Conservation (phyloP, 1,140 invertebrate species). For the Drosophila mojavensis region DNA sequence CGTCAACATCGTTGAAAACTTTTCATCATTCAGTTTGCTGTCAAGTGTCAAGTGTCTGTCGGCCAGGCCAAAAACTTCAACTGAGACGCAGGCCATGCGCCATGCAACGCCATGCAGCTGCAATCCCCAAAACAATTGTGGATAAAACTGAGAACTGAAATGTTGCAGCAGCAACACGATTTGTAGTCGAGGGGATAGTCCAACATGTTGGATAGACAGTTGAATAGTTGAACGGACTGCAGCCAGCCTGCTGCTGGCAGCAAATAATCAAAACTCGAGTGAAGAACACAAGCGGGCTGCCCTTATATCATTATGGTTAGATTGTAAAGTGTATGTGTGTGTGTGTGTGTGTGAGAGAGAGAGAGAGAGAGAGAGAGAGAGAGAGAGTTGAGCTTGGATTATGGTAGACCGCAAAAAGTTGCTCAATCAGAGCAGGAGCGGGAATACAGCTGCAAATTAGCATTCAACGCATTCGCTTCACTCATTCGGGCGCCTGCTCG, state of each 20-base stretch:
- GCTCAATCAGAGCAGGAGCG: conserved; percentile 20
- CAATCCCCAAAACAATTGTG: conserved; percentile 13
- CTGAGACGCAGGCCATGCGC: background rate
- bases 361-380: too few relatives aligned
- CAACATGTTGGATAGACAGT: conserved; percentile 34
- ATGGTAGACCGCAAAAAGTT: conserved; percentile 42
- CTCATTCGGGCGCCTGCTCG: conserved; percentile 34
- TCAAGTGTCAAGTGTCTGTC: conserved; percentile 73
- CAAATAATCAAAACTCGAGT: conserved; percentile 72
- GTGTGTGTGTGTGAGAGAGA: background rate
- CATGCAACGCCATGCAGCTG: conserved; percentile 20
- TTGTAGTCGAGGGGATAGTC: background rate
- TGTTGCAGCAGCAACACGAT: conserved; percentile 23
- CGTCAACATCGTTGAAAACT: conserved; percentile 50
- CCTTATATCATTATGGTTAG: conserved; percentile 30
- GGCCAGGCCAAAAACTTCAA: conserved; percentile 28
- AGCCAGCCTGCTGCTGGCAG: conserved; percentile 48
- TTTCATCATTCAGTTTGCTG: conserved; percentile 73
- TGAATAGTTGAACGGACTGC: conserved; percentile 14
- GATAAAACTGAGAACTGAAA: conserved; percentile 26
- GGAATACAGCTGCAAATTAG: conserved; percentile 35
- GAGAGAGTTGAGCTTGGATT: conserved; percentile 16
- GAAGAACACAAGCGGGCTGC: conserved; percentile 25
- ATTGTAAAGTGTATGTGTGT: conserved; percentile 20
- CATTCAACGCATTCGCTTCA: conserved; percentile 45